Conservation (phyloP, 1,140 invertebrate species). For the Drosophila hydei region DNA sequence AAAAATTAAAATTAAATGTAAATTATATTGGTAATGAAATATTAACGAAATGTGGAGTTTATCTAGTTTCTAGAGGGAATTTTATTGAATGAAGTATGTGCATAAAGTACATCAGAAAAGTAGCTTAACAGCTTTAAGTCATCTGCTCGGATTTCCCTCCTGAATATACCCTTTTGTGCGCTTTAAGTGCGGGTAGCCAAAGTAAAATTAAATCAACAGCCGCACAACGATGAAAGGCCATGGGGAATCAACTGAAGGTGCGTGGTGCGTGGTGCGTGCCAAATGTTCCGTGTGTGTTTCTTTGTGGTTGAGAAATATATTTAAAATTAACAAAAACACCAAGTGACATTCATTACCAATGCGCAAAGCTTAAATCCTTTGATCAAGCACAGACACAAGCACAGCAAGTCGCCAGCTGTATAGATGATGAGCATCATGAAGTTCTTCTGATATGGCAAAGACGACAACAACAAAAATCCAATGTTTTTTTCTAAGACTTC, state of each 20-base stretch:
- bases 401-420: constrained; percentile 26
- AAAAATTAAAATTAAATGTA: neutral
- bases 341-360: constrained; percentile 57
- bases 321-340: constrained; percentile 70
- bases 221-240: constrained; percentile 39
- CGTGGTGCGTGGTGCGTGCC: neutral
- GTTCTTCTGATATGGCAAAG: neutral
- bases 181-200: neutral
- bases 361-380: constrained; percentile 55
- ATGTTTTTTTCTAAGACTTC: too few species aligned
- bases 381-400: constrained; percentile 46
- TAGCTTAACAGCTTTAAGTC: neutral
- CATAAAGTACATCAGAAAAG: too few species aligned
- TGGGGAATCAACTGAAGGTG: constrained; percentile 13
- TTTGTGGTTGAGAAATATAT: constrained; percentile 35
- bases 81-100: too few species aligned
- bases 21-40: too few species aligned
- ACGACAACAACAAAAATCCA: too few species aligned
- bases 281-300: constrained; percentile 4
- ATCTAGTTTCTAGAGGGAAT: too few species aligned
- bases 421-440: neutral
- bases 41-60: too few species aligned
- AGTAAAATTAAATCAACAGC: constrained; percentile 62
- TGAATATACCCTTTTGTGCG: neutral
- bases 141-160: neutral